Base-by-base conservation (phyloP, 2,113 vertebrate species). In the Pelobates fuscus region DNA sequence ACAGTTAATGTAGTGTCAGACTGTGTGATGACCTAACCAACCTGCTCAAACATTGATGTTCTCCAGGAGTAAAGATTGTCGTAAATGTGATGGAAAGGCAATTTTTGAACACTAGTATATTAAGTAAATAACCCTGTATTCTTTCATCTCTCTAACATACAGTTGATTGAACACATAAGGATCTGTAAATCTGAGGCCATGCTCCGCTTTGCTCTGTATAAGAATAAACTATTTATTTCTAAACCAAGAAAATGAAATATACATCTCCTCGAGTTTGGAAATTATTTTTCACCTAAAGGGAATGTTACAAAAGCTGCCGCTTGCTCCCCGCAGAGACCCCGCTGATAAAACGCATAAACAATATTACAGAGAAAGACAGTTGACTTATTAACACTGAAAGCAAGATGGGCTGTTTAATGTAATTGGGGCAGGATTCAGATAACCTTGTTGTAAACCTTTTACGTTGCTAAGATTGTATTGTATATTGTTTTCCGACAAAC, bases 381-480 rank as follows among this genome's bases (percentile, higher is more conserved):
- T 72, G 70, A 72, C 44, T 72, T 63, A 61, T 63, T 54, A 24
- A 18, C 43, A 32, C 12, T n/a, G 44, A 37, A 49, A 54, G 70
- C 14, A 20, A 72, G 59, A 72, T 2, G 25, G 43, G 25, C 70
- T 71, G 58, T 62, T 71, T 71, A 32, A 71, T 52, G 41, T 62
- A 71, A 49, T 62, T 52, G 44, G 58, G 70, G 43, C 58, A 63
- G 70, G 70, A 63, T 21, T 17, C 27, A 29, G 32, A 63, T 63
- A 63, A 72, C 70, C 59, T 72, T 72, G 59, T 15, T 20, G 41
- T 63, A 27, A 72, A 72, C 70, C 43, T 64, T 72, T 61, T 23
- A 71, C 46, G 11, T 71, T 37, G 21, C 58, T 26, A 61, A 32
- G 25, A 52, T 20, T 25, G 7, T 37, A 7, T 20, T 72, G 46